A percentile compares a stretch with the other conserved stretches of the same genome.
phyloP scores from a whole-genome alignment of 2,797 vertebrate species.

The Megalops cyprinoides region DNA sequence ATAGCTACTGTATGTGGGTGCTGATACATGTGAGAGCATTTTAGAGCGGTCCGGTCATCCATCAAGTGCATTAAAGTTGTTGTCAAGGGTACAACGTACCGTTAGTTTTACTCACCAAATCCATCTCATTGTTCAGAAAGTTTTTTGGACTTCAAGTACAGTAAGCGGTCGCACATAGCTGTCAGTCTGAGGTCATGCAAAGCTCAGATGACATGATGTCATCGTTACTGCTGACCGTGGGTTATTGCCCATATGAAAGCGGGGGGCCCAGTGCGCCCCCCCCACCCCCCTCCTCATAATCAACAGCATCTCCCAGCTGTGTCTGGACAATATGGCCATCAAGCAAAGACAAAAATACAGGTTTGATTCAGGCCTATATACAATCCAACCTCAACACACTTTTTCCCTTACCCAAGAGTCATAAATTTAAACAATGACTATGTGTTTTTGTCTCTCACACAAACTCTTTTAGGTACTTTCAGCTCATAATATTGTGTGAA shows the following conservation, averaged over 20 bases:
- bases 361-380: neutral
- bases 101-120: neutral
- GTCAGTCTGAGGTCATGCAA: neutral
- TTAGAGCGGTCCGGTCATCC: too few relatives aligned
- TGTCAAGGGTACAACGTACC: neutral
- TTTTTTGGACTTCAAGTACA: too few relatives aligned
- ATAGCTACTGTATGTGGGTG: too few relatives aligned
- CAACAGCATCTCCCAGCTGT: neutral
- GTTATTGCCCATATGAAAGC: slow-evolving; percentile 2
- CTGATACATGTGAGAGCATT: too few relatives aligned
- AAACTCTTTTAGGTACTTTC: too few relatives aligned
- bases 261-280: neutral
- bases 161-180: neutral
- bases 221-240: neutral
- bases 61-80: too few relatives aligned
- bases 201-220: neutral
- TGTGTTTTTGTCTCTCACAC: too few relatives aligned
- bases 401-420: neutral
- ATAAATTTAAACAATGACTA: too few relatives aligned
- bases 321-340: neutral
- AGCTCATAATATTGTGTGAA: too few relatives aligned
- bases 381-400: neutral
- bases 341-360: neutral
- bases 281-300: neutral
- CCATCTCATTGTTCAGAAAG: too few relatives aligned